Base-by-base conservation (phyloP, 2,113 vertebrate species). In the Argyrosomus japonicus region DNA sequence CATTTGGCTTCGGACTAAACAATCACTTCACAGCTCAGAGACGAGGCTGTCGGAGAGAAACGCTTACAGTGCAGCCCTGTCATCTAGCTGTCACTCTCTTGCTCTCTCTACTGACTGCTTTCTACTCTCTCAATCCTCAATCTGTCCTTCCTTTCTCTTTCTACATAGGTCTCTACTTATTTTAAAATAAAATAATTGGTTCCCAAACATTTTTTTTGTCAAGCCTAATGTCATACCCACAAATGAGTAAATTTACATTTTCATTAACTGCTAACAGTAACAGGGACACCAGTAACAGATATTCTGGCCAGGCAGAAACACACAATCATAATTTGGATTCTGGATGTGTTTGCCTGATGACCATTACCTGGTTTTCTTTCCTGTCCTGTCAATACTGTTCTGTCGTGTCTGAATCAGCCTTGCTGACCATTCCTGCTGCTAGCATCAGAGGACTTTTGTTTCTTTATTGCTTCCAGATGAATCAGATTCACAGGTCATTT, bases 41-140 rank as follows among this genome's bases (percentile, higher is more conserved):
- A 40, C 43, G 27, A 17, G 25, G 4, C 45, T 36, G 77, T 78
- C 70, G 57, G 67, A 84, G 72, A 81, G 76, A 92, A 91, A 77
- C 4, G 74, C 88, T 91, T 83, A 90, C 81, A 88, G 89, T 73
- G 84, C 87, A 86, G 79, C 68, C 65, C 71, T 60, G 15, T 78
- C 80, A 68, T 64, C 65, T 29, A 57, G 67, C 80, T 85, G 79
- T 48, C 68, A 61, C 36, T 73, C 36, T n/a, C 32, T 68, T n/a
- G 6, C 6, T 48, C 45, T 68, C 18, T 58, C 10, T 36, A 3
- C 56, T 23, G 29, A 27, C 29, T 62, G 3, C 8, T 23, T 23
- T 48, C 40, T 64, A 13, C 14, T 5, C 6, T 48, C 54, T 43
- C 13, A 21, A 27, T 45, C 75, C 32, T 56, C 67, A 54, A 36